phyloP scores from a whole-genome alignment of 2,888 invertebrate genomes.

The Diplolepis rosae region DNA sequence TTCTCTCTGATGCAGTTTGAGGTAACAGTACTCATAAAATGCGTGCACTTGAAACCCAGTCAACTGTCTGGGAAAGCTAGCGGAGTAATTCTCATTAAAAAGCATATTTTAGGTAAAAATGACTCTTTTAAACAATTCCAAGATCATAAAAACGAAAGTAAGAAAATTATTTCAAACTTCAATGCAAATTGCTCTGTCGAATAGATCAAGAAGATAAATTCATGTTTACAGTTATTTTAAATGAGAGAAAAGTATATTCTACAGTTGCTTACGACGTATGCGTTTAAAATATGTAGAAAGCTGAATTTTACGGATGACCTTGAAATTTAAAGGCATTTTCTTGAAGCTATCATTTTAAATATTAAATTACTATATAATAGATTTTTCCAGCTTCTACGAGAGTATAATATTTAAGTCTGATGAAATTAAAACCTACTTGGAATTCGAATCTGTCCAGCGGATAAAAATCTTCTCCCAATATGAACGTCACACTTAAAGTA shows the following conservation, averaged over 20 bases:
- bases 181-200: neutral
- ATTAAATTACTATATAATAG: neutral
- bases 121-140: neutral
- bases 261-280: neutral
- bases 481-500: no score
- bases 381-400: no score
- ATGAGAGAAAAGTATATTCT: slow-evolving; percentile 2
- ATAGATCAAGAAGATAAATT: slow-evolving; percentile 13
- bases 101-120: neutral
- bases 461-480: no score
- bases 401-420: no score
- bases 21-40: slow-evolving; percentile 21
- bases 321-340: neutral
- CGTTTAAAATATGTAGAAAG: slow-evolving; percentile 17
- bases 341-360: neutral
- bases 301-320: neutral
- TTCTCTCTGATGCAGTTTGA: neutral
- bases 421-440: no score
- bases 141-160: slow-evolving; percentile 12
- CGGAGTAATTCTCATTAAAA: neutral
- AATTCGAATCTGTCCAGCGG: no score
- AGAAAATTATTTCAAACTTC: neutral
- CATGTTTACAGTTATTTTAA: slow-evolving; percentile 14
- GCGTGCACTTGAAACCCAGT: neutral
- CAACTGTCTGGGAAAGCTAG: neutral